Evolutionary conservation across 2,113 vertebrate species (phyloP).

Genomic region (Dipodomys stephensi): DNA sequence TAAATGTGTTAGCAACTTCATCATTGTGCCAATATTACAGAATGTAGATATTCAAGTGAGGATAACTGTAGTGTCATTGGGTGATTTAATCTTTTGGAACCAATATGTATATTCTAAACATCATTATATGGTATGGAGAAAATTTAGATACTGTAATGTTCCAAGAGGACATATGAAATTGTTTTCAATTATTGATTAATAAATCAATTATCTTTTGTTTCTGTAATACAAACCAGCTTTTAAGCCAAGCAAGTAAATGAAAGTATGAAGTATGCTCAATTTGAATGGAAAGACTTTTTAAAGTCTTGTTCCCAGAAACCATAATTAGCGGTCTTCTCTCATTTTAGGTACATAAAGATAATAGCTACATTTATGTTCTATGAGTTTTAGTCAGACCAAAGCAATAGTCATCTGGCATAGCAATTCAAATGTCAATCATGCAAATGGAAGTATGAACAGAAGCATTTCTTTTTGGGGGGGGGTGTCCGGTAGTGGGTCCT

Average conservation of each 20-base stretch:
- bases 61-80: neutral
- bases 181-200: neutral
- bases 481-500: too few species aligned
- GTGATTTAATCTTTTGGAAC: neutral
- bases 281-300: slow-evolving; percentile 31
- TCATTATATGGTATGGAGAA: neutral
- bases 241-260: neutral
- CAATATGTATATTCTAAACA: neutral
- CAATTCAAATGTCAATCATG: neutral
- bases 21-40: neutral
- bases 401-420: neutral
- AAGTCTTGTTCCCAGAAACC: neutral
- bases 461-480: neutral
- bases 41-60: neutral
- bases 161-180: neutral
- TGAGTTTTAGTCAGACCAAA: neutral
- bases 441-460: neutral
- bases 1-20: neutral
- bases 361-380: neutral
- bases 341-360: neutral
- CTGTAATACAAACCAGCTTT: slow-evolving; percentile 3
- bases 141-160: neutral
- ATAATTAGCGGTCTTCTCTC: neutral
- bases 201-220: neutral
- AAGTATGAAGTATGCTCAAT: neutral